These are phyloP conservation scores for Synanthedon andrenaeformis DNA, from an alignment of 2,888 invertebrate species.

Conservation along the genomic window DNA sequence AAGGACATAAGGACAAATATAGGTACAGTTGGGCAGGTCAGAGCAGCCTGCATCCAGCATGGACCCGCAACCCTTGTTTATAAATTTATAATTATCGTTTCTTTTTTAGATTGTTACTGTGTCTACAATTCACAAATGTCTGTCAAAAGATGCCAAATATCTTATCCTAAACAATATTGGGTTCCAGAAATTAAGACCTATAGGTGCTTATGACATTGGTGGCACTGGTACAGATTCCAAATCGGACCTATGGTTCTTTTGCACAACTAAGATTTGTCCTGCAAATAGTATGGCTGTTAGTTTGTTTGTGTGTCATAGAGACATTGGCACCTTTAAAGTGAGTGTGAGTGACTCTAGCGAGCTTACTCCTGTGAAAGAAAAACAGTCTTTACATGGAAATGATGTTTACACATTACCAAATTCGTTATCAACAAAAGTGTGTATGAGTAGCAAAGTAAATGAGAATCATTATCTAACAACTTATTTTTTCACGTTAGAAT, in stretches of 20 bases:
- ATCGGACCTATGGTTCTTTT: slow-evolving; percentile 51
- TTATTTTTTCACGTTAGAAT: slow-evolving; percentile 24
- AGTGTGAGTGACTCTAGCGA: slow-evolving; percentile 26
- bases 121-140: slow-evolving; percentile 28
- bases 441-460: slow-evolving; percentile 24
- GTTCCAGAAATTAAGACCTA: slow-evolving; percentile 20
- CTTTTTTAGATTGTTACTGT: slow-evolving; percentile 8
- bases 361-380: slow-evolving; percentile 9
- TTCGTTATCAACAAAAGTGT: slow-evolving; percentile 20
- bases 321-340: slow-evolving; percentile 28
- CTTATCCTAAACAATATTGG: not conserved
- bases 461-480: slow-evolving; percentile 38
- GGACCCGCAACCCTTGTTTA: too few species aligned
- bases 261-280: slow-evolving; percentile 29
- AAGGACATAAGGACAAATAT: too few species aligned
- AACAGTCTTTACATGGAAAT: slow-evolving; percentile 6
- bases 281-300: slow-evolving; percentile 35
- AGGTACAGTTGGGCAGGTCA: too few species aligned
- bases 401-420: slow-evolving; percentile 9
- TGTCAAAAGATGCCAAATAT: slow-evolving; percentile 26
- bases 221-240: slow-evolving; percentile 23
- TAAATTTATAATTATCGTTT: not conserved
- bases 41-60: too few species aligned
- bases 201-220: slow-evolving; percentile 39
- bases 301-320: slow-evolving; percentile 42